phyloP scores from a whole-genome alignment of 2,113 vertebrate species.

The human (Homo sapiens) region GRCh38 chrX:134028501-134029000 shows the following conservation, averaged over 20 bases:
- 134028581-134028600: neutral
- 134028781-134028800: neutral
- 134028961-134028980: conserved; percentile 44
- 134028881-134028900: conserved; percentile 19
- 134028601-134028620: neutral
- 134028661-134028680: neutral
- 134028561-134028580: neutral
- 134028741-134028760: neutral
- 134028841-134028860: conserved; percentile 30
- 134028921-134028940: conserved; percentile 6
- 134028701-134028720: neutral
- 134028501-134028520: neutral
- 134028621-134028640: neutral
- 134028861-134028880: neutral
- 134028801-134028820: conserved; percentile 29
- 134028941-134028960: neutral
- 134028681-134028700: neutral
- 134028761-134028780: neutral
- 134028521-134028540: neutral
- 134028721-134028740: conserved; percentile 11
- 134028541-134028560: neutral
- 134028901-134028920: neutral
- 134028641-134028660: neutral
- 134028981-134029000: conserved; percentile 13
- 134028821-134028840: conserved; percentile 42